Base-by-base conservation (phyloP, 2,797 vertebrate genomes). In the Pogoniulus pusillus region DNA sequence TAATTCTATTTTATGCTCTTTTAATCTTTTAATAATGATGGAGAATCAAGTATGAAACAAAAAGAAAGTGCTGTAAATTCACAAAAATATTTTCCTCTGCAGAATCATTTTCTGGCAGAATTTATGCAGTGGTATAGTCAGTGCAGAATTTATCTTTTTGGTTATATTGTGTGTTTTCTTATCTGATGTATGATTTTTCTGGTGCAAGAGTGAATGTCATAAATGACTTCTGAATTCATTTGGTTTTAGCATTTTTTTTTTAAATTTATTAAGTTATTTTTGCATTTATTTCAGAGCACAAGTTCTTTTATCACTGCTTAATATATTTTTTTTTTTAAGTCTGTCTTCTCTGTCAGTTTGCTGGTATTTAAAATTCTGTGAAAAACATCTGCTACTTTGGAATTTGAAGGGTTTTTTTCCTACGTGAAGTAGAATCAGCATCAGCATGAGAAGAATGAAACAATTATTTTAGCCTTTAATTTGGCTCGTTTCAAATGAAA, bases 351-450 rank as follows among this genome's bases (percentile, higher is more conserved):
- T 94, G 81, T 90, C 74, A 94, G 54, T 91, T 88, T 84, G 51
- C 66, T 89, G 30, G 87, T 90, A 53, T 80, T 63, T 82, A 79
- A 84, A 93, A 89, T 91, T 91, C 85, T 84, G 2, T 82, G 92
- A 26, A 93, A 95, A 95, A 87, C 69, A 93, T 88, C 87, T 93
- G 81, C 83, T 80, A 80, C 69, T 80, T 91, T 91, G 22, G 85
- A 94, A 87, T 85, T 77, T 93, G n/a, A 91, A 82, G 58, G 55
- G 24, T 13, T 68, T 13, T 68, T 91, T 90, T 87, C 92, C 75
- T 84, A 7, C 65, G 59, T 84, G 77, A 37, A 93, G 79, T 63
- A 84, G 45, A 65, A 64, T 86, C 29, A 58, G 41, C 27, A 43
- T 68, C 53, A 60, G 7, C 80, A 72, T 63, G 29, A 88, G 77